Evolutionary conservation across 2,888 invertebrate species (phyloP).

Genomic region (Agrotis puta): DNA sequence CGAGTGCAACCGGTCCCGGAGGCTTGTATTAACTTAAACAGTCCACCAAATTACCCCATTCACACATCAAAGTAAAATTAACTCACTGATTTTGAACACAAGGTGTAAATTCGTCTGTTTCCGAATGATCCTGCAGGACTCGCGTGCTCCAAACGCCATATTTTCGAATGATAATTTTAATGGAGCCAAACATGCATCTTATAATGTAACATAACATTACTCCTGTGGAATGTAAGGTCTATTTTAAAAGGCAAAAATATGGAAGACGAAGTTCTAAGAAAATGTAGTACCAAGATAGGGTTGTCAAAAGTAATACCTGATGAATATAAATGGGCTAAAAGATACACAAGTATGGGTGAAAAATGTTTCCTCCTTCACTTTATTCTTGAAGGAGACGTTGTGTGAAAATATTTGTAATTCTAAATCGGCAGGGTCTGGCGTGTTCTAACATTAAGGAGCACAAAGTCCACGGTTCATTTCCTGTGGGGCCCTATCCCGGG

Average conservation of each 20-base stretch:
- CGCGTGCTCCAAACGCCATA: constrained; percentile 69
- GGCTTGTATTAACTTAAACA: constrained; percentile 81
- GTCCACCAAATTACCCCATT: constrained; percentile 79
- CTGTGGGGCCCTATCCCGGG: constrained; percentile 68
- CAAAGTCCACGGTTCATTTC: constrained; percentile 76
- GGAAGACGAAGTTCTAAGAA: constrained; percentile 45
- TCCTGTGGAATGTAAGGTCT: constrained; percentile 39
- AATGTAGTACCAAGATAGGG: constrained; percentile 49
- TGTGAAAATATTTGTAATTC: constrained; percentile 56
- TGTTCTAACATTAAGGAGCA: constrained; percentile 66
- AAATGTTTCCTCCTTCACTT: constrained; percentile 40
- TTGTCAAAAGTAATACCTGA: constrained; percentile 60
- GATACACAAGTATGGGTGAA: constrained; percentile 24
- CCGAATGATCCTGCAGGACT: constrained; percentile 56
- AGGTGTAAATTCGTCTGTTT: constrained; percentile 26
- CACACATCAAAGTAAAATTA: constrained; percentile 30
- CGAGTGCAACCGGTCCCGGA: constrained; percentile 76
- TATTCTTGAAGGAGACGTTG: constrained; percentile 32
- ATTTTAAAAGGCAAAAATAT: constrained; percentile 39
- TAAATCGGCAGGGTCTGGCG: constrained; percentile 52
- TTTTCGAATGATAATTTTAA: constrained; percentile 74
- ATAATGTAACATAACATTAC: constrained; percentile 64
- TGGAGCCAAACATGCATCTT: constrained; percentile 74
- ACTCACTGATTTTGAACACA: constrained; percentile 24
- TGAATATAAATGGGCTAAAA: constrained; percentile 55